phyloP scores from a whole-genome alignment of 2,888 invertebrate species.

The Gnatocerus cornutus region DNA sequence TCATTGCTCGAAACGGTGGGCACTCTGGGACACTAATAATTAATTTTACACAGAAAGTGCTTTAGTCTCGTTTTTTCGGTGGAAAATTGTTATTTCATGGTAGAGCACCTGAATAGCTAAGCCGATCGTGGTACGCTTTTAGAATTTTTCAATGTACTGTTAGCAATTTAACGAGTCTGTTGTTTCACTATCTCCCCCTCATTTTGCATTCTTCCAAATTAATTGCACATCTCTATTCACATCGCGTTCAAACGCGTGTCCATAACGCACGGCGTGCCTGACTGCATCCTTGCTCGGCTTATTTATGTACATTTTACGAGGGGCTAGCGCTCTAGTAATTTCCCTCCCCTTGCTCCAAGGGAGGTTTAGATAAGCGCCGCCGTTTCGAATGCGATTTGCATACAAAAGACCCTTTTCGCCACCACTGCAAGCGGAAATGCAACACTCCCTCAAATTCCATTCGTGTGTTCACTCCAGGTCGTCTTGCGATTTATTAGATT shows the following conservation, averaged over 20 bases:
- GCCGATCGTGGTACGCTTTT: too few species aligned
- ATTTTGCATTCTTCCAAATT: slow-evolving; percentile 24
- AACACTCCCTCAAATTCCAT: slow-evolving; percentile 53
- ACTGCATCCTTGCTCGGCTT: slow-evolving; percentile 16
- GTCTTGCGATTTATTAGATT: slow-evolving; percentile 44
- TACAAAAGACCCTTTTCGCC: slow-evolving; percentile 57
- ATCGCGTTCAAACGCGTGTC: slow-evolving; percentile 31
- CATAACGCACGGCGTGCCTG: slow-evolving; percentile 37
- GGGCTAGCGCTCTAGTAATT: slow-evolving; percentile 18
- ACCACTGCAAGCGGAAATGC: slow-evolving; percentile 51
- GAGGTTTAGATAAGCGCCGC: slow-evolving; percentile 59
- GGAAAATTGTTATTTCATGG: too few species aligned
- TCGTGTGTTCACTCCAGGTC: slow-evolving; percentile 19
- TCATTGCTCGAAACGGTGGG: too few species aligned
- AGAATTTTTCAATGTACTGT: too few species aligned
- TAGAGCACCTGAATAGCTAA: too few species aligned
- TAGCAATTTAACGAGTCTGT: background rate
- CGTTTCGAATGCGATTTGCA: slow-evolving; percentile 58
- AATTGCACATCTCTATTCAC: slow-evolving; percentile 44
- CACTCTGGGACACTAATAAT: too few species aligned
- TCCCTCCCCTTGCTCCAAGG: slow-evolving; percentile 48
- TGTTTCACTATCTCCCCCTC: background rate
- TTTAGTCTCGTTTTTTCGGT: too few species aligned
- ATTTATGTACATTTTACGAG: slow-evolving; percentile 25
- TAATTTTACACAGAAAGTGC: too few species aligned